Conservation (phyloP, 2,888 invertebrate species). For the Dryobota labecula region DNA sequence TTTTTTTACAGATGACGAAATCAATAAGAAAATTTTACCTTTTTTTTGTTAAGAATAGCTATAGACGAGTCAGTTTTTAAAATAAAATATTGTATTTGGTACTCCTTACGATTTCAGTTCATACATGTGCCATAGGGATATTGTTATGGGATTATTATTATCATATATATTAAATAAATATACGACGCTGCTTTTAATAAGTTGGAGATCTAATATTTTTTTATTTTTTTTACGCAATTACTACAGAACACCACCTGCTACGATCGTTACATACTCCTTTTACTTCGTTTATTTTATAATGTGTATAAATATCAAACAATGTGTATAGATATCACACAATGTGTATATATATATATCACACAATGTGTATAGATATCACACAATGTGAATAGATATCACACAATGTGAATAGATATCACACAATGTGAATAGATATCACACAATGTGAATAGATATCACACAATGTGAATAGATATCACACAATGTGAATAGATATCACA, state of each 20-base stretch:
- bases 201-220: too few species aligned
- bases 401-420: neutral
- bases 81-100: slow-evolving; percentile 39
- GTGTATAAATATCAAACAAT: neutral
- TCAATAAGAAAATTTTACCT: slow-evolving; percentile 38
- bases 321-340: too few species aligned
- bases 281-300: neutral
- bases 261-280: neutral
- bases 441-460: too few species aligned
- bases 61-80: slow-evolving; percentile 45
- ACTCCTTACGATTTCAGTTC: slow-evolving; percentile 43
- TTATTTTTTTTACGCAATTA: too few species aligned
- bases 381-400: neutral
- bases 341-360: too few species aligned
- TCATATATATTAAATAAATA: slow-evolving; percentile 23
- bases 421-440: too few species aligned
- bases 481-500: neutral
- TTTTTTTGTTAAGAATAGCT: slow-evolving; percentile 22
- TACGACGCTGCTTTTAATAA: slow-evolving; percentile 17
- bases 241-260: neutral
- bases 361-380: too few species aligned
- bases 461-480: too few species aligned
- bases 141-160: slow-evolving; percentile 31
- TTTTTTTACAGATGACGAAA: slow-evolving; percentile 47
- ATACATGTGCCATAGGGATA: slow-evolving; percentile 57